These are phyloP conservation scores for Typhlomys cinereus DNA, from an alignment of 2,113 vertebrate species.

Conservation along the genomic window DNA sequence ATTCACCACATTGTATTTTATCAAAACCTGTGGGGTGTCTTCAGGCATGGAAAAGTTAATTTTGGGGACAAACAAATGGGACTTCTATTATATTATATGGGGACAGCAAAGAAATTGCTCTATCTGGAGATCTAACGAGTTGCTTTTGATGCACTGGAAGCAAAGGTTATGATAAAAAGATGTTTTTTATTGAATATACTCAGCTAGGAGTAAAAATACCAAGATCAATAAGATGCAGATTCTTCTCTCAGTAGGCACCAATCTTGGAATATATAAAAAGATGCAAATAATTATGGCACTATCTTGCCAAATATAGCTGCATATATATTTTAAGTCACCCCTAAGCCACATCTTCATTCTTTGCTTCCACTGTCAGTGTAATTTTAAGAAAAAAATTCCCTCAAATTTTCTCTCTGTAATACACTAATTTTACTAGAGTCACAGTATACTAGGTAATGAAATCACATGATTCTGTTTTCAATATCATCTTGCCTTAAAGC, in stretches of 20 bases:
- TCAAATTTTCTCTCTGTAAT: neutral
- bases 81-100: slow-evolving; percentile 7
- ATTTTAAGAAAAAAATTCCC: neutral
- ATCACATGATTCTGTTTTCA: neutral
- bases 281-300: neutral
- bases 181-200: neutral
- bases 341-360: neutral
- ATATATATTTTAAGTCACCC: slow-evolving; percentile 3
- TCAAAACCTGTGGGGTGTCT: neutral
- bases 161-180: slow-evolving; percentile 22
- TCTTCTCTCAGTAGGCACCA: neutral
- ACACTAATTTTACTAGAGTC: neutral
- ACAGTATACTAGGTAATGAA: slow-evolving; percentile 3
- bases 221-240: neutral
- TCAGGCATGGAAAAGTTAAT: slow-evolving; percentile 18
- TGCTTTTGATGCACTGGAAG: neutral
- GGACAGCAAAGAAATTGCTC: neutral
- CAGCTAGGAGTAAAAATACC: neutral
- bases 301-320: neutral
- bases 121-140: slow-evolving; percentile 46
- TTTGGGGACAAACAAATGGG: neutral
- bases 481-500: neutral
- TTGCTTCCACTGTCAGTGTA: neutral
- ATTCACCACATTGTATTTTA: neutral
- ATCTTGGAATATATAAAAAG: neutral